Evolutionary conservation across 2,888 invertebrate genomes (phyloP).

Genomic region (Arrhopalites spinosus): DNA sequence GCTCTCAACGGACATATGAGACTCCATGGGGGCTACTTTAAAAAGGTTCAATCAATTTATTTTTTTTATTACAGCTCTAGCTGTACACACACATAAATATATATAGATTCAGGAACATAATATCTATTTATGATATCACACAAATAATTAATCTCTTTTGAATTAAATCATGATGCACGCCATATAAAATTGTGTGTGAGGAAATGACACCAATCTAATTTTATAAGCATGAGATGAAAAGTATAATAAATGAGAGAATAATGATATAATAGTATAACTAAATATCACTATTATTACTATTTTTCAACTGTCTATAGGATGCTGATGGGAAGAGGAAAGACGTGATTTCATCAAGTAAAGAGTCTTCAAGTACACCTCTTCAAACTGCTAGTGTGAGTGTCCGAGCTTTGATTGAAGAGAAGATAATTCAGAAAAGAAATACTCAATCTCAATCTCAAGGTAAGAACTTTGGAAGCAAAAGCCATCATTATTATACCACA

Average conservation of each 20-base stretch:
- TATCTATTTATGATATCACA: no score
- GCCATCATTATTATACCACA: no score
- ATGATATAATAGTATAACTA: not conserved
- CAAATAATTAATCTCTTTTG: not conserved
- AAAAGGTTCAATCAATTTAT: constrained; percentile 72
- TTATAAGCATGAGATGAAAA: not conserved
- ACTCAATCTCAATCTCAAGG: constrained; percentile 56
- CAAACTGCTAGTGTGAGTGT: constrained; percentile 93
- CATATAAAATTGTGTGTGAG: no score
- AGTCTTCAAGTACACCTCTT: constrained; percentile 69
- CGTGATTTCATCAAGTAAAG: constrained; percentile 42
- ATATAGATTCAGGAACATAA: no score
- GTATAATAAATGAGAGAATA: no score
- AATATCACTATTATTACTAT: not conserved
- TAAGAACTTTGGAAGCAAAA: no score
- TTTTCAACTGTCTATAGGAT: constrained; percentile 45
- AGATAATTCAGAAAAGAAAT: constrained; percentile 84
- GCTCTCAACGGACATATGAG: constrained; percentile 98
- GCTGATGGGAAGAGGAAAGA: constrained; percentile 53
- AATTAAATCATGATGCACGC: not conserved
- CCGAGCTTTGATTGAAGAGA: constrained; percentile 87
- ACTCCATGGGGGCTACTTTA: constrained; percentile 95
- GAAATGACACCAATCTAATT: not conserved
- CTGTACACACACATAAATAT: no score
- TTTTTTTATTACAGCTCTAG: no score